phyloP scores from a whole-genome alignment of 2,888 invertebrate species.

The Agapostemon virescens region DNA sequence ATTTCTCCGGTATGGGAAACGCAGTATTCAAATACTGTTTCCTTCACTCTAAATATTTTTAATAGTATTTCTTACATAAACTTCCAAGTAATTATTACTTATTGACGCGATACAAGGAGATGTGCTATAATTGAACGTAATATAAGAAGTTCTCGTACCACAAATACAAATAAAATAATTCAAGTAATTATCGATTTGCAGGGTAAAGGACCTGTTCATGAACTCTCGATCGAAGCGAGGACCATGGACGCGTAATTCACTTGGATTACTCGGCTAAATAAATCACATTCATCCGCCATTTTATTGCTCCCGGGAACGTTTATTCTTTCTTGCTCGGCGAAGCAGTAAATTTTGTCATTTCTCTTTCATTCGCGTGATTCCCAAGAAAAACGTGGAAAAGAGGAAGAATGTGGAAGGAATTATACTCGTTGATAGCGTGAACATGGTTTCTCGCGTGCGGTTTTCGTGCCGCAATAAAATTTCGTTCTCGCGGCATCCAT shows the following conservation, averaged over 20 bases:
- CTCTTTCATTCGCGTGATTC: background rate
- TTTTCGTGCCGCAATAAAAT: conserved; percentile 8
- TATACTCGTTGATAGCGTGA: background rate
- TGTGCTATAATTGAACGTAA: too few species aligned
- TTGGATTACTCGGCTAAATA: background rate
- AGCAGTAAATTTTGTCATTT: conserved; percentile 15
- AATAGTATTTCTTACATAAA: background rate
- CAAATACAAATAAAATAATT: background rate
- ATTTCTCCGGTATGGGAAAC: background rate
- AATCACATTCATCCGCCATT: conserved; percentile 5
- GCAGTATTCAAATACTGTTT: too few species aligned
- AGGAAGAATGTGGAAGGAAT: background rate
- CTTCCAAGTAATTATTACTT: background rate
- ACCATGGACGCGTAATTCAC: background rate
- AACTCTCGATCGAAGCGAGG: background rate
- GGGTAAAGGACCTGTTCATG: background rate
- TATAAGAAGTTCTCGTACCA: too few species aligned
- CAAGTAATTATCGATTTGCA: background rate
- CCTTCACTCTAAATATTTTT: background rate
- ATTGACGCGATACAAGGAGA: too few species aligned
- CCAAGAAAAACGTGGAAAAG: background rate
- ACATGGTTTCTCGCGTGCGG: background rate
- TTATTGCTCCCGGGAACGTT: conserved; percentile 6
- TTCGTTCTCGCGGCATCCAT: background rate
- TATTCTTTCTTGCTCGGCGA: conserved; percentile 5